Evolutionary conservation across 2,888 invertebrate genomes (phyloP).

Genomic region (Zygogramma bicolorata): DNA sequence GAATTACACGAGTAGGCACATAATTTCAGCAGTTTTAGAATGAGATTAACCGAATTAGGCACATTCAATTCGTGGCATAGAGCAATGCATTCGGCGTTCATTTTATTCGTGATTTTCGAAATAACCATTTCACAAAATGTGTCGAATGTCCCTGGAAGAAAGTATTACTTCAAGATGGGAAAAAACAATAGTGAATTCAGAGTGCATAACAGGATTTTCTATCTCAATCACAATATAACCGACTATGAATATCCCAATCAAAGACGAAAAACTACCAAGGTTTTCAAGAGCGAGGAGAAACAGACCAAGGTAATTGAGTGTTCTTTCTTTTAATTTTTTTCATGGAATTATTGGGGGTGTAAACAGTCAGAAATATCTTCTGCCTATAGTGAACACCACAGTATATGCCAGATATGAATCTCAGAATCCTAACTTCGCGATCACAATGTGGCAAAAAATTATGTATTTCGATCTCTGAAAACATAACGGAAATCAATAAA

Average conservation of each 20-base stretch:
- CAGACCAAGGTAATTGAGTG: slow-evolving; percentile 18
- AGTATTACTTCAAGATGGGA: slow-evolving; percentile 56
- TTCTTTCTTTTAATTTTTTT: no score
- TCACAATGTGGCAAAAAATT: no score
- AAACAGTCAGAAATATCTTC: no score
- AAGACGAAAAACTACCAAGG: slow-evolving; percentile 15
- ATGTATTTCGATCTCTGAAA: no score
- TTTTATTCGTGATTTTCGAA: slow-evolving; percentile 5
- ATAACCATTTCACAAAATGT: slow-evolving; percentile 13
- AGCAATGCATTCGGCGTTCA: background rate
- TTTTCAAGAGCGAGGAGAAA: slow-evolving; percentile 4
- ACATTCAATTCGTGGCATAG: no score
- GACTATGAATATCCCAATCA: slow-evolving; percentile 43
- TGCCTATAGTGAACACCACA: no score
- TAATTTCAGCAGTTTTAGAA: background rate
- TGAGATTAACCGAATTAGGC: background rate
- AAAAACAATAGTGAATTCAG: slow-evolving; percentile 54
- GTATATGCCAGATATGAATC: no score
- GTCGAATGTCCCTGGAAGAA: slow-evolving; percentile 32
- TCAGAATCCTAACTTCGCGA: no score
- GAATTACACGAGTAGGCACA: background rate
- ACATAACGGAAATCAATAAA: no score
- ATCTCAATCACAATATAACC: slow-evolving; percentile 51
- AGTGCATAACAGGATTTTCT: slow-evolving; percentile 53
- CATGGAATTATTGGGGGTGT: no score